These are phyloP conservation scores for Orchesella flavescens DNA, from an alignment of 2,888 invertebrate species.

Conservation along the genomic window DNA sequence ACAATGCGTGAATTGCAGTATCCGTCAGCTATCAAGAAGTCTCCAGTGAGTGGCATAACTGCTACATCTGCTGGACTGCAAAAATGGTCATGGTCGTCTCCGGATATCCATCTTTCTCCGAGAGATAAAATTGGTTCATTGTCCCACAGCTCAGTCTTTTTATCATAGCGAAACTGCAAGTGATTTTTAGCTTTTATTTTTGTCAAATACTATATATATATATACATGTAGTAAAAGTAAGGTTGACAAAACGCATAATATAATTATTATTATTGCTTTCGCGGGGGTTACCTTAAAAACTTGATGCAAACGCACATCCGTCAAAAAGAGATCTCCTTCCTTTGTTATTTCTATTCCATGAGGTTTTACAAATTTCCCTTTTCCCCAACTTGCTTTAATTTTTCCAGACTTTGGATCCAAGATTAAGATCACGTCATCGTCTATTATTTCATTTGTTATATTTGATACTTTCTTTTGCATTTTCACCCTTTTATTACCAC, in stretches of 20 bases:
- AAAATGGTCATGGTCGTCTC: constrained; percentile 81
- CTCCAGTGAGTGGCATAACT: constrained; percentile 80
- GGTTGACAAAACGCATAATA: not conserved
- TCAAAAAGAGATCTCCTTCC: constrained; percentile 86
- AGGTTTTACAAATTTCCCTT: constrained; percentile 81
- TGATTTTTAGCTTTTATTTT: too few relatives aligned
- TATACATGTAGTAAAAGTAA: too few relatives aligned
- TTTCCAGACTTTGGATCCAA: constrained; percentile 79
- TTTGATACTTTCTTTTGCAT: constrained; percentile 74
- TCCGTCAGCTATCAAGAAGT: constrained; percentile 86
- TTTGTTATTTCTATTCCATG: constrained; percentile 87
- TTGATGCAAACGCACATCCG: constrained; percentile 91
- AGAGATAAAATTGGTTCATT: constrained; percentile 75
- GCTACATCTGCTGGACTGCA: constrained; percentile 88
- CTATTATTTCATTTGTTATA: constrained; percentile 78
- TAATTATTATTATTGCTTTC: not conserved
- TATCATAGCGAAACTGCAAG: constrained; percentile 61
- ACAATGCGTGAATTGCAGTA: constrained; percentile 88
- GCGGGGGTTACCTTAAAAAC: constrained; percentile 80
- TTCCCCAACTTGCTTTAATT: constrained; percentile 82
- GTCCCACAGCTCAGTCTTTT: constrained; percentile 34
- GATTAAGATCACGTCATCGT: constrained; percentile 79
- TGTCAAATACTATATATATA: too few relatives aligned
- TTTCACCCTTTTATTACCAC: constrained; percentile 78
- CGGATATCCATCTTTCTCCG: constrained; percentile 80